Base-by-base conservation (phyloP, 2,888 invertebrate genomes). In the Drosophila anomalipes region DNA sequence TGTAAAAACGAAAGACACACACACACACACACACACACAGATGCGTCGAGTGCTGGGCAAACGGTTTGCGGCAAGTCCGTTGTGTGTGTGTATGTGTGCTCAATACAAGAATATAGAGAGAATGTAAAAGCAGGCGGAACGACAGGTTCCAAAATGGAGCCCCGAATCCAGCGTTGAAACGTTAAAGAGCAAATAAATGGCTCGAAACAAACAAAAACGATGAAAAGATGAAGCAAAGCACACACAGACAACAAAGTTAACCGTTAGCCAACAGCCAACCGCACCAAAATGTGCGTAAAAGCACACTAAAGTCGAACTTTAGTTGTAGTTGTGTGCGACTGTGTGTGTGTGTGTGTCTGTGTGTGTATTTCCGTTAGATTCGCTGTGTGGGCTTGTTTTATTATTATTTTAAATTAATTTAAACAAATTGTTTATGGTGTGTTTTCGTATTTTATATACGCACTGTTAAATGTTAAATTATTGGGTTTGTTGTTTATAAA, bases 161-260 rank as follows among this genome's bases (percentile, higher is more conserved):
- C 51, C 47, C 63, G 79, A 59, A 65, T 52, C 37, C 76, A 72
- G 57, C 67, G 79, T 71, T 70, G 79, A 81, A 81, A 79, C 75
- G 80, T 82, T 89, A 86, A 89, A 86, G 79, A 88, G 86, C 89
- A 88, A 86, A 86, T 83, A 88, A 86, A 88, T 83, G 82, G 76
- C 84, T 77, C 78, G 86, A 82, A 77, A 73, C 77, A 80, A 86
- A 86, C 80, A 80, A 74, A 83, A 81, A 73, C 76, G 70, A 70
- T 58, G 44, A 75, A 77, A 83, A 75, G 74, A 72, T 79, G 76
- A 79, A 79, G 72, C 79, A 66, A 66, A 68, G 57, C 65, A 69
- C 63, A 66, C 61, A 76, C 49, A 61, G 56, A 68, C n/a, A 59
- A 53, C 63, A 59, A 61, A 77, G 68, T 67, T 71, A 59, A 79